Percentiles rank a stretch among this genome's conserved stretches.
These are phyloP conservation scores for Podargus strigoides DNA, from an alignment of 2,797 vertebrate species.

Conservation along the genomic window DNA sequence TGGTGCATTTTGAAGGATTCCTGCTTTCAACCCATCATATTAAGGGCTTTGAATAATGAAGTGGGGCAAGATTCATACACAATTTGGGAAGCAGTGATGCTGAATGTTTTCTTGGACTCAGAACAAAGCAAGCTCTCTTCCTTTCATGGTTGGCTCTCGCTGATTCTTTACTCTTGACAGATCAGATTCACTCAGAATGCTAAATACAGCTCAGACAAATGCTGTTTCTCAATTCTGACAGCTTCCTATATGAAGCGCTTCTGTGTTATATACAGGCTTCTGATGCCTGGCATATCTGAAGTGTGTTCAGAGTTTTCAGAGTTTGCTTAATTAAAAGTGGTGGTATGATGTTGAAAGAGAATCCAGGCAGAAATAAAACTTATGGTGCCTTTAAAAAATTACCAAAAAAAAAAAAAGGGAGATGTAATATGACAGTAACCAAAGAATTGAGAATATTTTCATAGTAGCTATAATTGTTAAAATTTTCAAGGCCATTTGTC, in stretches of 20 bases:
- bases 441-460: not conserved
- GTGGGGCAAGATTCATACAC: not conserved
- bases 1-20: not conserved
- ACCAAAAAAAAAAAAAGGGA: not conserved
- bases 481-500: not conserved
- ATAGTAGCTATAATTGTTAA: not conserved
- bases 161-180: not conserved
- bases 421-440: not conserved
- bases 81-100: not conserved
- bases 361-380: conserved; percentile 1
- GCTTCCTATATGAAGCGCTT: not conserved
- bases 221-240: not conserved
- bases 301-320: not conserved
- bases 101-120: not conserved
- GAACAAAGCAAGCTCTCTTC: conserved; percentile 11
- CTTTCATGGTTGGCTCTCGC: not conserved
- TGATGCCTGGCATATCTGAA: not conserved
- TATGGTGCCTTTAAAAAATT: not conserved
- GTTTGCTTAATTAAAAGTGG: not conserved
- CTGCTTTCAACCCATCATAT: not conserved
- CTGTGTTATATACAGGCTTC: not conserved
- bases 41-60: not conserved
- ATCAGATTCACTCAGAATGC: not conserved
- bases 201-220: not conserved
- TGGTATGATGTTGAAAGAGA: not conserved